Evolutionary conservation across 2,113 vertebrate species (phyloP).

Genomic region (Theristicus caerulescens): DNA sequence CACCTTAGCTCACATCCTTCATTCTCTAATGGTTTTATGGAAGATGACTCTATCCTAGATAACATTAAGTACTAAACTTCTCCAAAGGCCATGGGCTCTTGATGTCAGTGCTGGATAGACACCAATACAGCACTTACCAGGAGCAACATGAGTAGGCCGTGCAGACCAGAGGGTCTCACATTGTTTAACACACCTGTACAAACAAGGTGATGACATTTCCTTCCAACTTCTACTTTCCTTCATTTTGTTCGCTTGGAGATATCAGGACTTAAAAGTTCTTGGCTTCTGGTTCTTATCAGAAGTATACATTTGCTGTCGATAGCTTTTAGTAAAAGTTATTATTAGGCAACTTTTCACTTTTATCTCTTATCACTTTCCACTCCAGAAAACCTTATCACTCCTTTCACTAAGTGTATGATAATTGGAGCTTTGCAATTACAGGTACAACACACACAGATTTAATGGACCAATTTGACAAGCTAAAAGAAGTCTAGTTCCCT

Average conservation of each 20-base stretch:
- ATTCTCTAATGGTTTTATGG: background rate
- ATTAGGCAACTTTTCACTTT: slow-evolving; percentile 58
- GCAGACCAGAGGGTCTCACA: background rate
- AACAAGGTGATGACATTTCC: background rate
- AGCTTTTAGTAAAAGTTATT: slow-evolving; percentile 61
- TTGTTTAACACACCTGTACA: background rate
- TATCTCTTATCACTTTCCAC: slow-evolving; percentile 68
- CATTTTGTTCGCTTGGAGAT: background rate
- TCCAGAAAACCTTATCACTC: slow-evolving; percentile 67
- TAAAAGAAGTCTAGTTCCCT: slow-evolving; percentile 51
- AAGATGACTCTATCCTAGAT: background rate
- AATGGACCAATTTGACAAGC: slow-evolving; percentile 68
- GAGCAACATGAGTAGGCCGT: fast-evolving
- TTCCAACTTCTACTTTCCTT: background rate
- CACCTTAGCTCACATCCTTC: background rate
- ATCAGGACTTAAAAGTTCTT: slow-evolving; percentile 20
- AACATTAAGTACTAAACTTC: background rate
- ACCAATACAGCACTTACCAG: background rate
- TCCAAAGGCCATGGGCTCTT: background rate
- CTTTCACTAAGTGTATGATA: slow-evolving; percentile 65
- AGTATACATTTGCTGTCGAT: slow-evolving; percentile 25
- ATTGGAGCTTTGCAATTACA: slow-evolving; percentile 71
- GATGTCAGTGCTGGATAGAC: background rate
- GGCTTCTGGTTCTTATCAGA: slow-evolving; percentile 47
- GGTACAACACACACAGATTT: slow-evolving; percentile 63